Conservation (phyloP, 2,888 invertebrate genomes). For the Rhagonycha lutea region DNA sequence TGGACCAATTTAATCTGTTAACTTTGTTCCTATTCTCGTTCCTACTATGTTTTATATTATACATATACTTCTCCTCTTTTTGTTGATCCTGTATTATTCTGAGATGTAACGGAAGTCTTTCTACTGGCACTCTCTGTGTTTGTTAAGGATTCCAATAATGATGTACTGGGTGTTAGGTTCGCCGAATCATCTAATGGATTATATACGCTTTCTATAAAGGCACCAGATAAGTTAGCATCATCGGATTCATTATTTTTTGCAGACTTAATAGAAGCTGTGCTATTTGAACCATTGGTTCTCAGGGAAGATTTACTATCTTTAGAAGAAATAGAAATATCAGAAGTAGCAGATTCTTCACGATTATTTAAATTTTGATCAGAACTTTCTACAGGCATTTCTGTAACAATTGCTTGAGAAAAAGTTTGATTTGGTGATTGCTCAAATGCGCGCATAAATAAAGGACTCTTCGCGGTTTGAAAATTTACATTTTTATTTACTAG, state of each 20-base stretch:
- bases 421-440: slow-evolving; percentile 15
- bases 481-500: slow-evolving; percentile 42
- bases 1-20: too few species aligned
- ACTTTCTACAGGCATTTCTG: slow-evolving; percentile 30
- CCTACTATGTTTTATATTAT: slow-evolving; percentile 35
- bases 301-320: slow-evolving; percentile 50
- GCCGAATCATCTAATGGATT: slow-evolving; percentile 11
- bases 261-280: slow-evolving; percentile 46
- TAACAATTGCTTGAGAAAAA: slow-evolving; percentile 22
- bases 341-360: slow-evolving; percentile 49
- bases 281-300: slow-evolving; percentile 47
- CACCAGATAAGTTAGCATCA: slow-evolving; percentile 37
- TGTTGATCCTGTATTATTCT: slow-evolving; percentile 53
- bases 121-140: slow-evolving; percentile 47
- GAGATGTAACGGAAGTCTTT: slow-evolving; percentile 55
- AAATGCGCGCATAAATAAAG: slow-evolving; percentile 40
- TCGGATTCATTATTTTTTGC: slow-evolving; percentile 39
- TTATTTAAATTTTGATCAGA: slow-evolving; percentile 41
- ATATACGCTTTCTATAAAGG: background rate
- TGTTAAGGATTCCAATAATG: slow-evolving; percentile 40
- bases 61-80: slow-evolving; percentile 64
- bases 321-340: slow-evolving; percentile 47
- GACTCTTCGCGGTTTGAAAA: slow-evolving; percentile 34
- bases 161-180: slow-evolving; percentile 37
- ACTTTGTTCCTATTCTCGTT: background rate